Base-by-base conservation (phyloP, 2,113 vertebrate genomes). In the Sminthopsis crassicaudata region DNA sequence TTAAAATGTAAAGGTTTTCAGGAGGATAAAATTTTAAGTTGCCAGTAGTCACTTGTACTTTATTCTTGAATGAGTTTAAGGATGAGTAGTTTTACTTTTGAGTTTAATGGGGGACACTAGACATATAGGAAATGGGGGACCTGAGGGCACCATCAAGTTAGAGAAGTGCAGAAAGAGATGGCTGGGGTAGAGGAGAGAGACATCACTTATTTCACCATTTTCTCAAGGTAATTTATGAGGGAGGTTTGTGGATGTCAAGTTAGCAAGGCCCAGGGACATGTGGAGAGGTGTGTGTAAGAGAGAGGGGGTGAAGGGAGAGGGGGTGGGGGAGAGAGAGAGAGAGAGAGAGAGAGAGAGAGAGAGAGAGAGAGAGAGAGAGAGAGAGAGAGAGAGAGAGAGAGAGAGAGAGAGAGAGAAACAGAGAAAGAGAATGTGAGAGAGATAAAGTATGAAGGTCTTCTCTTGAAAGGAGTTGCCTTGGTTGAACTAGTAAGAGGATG, bases 31-130 rank as follows among this genome's bases (percentile, higher is more conserved):
- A 36, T 1, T 8, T 54, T 94, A 91, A 67, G 46, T 96, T 92
- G 53, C 54, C 11, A 23, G 67, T 89, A 48, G 53, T 96, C 89
- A 84, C 53, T 96, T 94, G 89, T 57, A 84, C 67, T 42, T 84
- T 42, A 84, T 19, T 84, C 25, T 57, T 57, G 25, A 57, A 54
- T 22, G 23, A 54, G 53, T 54, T 54, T 54, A 54, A 54, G 19
- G 53, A 54, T 54, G 53, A 54, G 16, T 54, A 54, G 6, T 19
- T 54, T 54, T 54, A 54, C 53, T 23, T 54, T 54, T 24, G 19
- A 5, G 16, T 54, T 54, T 54, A 54, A 4, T 54, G 53, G 23
- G 22, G 19, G 23, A 48, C 53, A 54, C 19, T 22, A 54, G 53
- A 54, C 19, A 54, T 54, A 16, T 84, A 1, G 14, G n/a, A 30